These are phyloP conservation scores for Pangasius djambal DNA, from an alignment of 2,797 vertebrate species.

Conservation along the genomic window DNA sequence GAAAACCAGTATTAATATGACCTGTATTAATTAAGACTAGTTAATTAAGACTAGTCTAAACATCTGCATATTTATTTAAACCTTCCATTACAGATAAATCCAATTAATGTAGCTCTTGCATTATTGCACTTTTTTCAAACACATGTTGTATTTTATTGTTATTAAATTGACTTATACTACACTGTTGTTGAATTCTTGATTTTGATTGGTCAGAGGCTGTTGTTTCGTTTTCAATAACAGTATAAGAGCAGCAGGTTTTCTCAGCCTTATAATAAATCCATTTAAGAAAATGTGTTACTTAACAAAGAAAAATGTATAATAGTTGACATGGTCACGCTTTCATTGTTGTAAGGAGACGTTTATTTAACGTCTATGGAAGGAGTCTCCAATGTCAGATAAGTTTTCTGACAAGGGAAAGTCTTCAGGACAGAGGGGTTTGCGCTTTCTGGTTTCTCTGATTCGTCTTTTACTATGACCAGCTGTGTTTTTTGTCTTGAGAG, in stretches of 20 bases:
- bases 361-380: background rate
- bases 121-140: slow-evolving; percentile 21
- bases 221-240: background rate
- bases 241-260: background rate
- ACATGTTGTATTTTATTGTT: slow-evolving; percentile 36
- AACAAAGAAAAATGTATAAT: background rate
- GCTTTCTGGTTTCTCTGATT: background rate
- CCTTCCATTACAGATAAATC: background rate
- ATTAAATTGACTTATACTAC: slow-evolving; percentile 22
- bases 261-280: background rate
- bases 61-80: background rate
- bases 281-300: background rate
- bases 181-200: background rate
- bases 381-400: background rate
- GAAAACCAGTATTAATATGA: background rate
- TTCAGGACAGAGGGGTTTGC: too few relatives aligned
- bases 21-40: background rate
- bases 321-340: background rate
- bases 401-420: background rate
- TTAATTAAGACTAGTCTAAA: background rate
- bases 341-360: background rate
- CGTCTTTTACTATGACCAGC: background rate
- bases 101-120: slow-evolving; percentile 23
- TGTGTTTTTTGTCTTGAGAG: background rate
- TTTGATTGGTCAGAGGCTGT: background rate